Evolutionary conservation across 2,888 invertebrate species (phyloP).

Genomic region (Volucella zonaria): DNA sequence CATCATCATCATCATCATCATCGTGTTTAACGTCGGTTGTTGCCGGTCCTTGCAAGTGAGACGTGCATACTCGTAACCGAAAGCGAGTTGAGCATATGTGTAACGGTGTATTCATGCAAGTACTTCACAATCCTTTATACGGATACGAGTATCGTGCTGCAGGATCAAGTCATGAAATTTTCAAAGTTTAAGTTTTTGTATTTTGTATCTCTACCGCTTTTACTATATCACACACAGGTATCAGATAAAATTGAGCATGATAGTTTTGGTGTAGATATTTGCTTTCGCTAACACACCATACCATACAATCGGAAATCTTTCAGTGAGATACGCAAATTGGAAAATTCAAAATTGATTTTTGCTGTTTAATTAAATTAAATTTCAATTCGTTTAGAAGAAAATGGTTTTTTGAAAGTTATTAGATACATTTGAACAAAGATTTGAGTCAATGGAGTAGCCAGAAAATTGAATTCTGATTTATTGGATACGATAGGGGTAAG

Average conservation of each 20-base stretch:
- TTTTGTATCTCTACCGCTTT: conserved; percentile 5
- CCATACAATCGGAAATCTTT: conserved; percentile 8
- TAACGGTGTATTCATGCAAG: background rate
- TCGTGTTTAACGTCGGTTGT: conserved; percentile 33
- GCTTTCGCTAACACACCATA: background rate
- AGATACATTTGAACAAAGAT: conserved; percentile 28
- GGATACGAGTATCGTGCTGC: too few species aligned
- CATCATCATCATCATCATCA: conserved; percentile 8
- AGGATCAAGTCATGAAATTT: conserved; percentile 20
- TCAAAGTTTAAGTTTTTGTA: conserved; percentile 33
- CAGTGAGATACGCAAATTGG: conserved; percentile 7
- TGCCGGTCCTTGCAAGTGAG: background rate
- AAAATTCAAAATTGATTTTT: conserved; percentile 47
- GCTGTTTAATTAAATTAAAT: conserved; percentile 53
- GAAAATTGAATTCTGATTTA: too few species aligned
- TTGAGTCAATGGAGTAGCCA: too few species aligned
- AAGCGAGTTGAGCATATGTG: conserved; percentile 4
- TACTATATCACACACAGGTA: conserved; percentile 8
- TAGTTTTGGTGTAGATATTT: conserved; percentile 7
- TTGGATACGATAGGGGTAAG: too few species aligned
- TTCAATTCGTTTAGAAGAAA: conserved; percentile 26
- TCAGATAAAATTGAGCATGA: conserved; percentile 24
- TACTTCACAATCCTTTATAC: conserved; percentile 12
- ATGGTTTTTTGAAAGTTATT: conserved; percentile 43
- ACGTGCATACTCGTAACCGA: background rate